These are phyloP conservation scores for Calephelis virginiensis DNA, from an alignment of 1,140 invertebrate genomes.

Conservation along the genomic window DNA sequence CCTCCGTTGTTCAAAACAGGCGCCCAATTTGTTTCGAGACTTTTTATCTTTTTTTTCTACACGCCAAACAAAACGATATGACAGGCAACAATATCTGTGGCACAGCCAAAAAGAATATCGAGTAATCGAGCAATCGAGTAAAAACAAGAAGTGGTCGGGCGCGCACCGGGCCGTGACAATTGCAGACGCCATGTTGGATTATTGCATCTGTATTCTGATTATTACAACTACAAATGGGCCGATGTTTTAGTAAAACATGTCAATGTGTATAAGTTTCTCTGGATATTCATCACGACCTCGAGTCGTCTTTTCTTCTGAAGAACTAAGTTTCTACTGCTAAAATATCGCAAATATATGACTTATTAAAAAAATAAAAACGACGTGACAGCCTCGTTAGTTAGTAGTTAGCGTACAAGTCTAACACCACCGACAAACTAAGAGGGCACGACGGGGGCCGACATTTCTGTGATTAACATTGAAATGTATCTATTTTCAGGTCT, in stretches of 20 bases:
- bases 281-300: too few species aligned
- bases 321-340: neutral
- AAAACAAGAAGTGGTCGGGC: slow-evolving; percentile 58
- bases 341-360: too few species aligned
- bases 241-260: slow-evolving; percentile 15
- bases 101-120: slow-evolving; percentile 64
- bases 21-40: slow-evolving; percentile 74
- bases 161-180: slow-evolving; percentile 68
- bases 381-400: too few species aligned
- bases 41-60: slow-evolving; percentile 73
- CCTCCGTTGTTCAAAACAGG: slow-evolving; percentile 75
- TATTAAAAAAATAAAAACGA: too few species aligned
- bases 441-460: too few species aligned
- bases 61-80: slow-evolving; percentile 72
- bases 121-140: slow-evolving; percentile 65
- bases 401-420: too few species aligned
- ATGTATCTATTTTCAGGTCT: too few species aligned
- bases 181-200: slow-evolving; percentile 70
- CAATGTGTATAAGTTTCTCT: neutral
- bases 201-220: slow-evolving; percentile 62
- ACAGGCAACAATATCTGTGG: slow-evolving; percentile 69
- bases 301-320: too few species aligned
- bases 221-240: slow-evolving; percentile 35
- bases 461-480: too few species aligned
- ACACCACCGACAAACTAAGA: too few species aligned